phyloP scores from a whole-genome alignment of 2,797 vertebrate species.

The Diceros bicornis region DNA sequence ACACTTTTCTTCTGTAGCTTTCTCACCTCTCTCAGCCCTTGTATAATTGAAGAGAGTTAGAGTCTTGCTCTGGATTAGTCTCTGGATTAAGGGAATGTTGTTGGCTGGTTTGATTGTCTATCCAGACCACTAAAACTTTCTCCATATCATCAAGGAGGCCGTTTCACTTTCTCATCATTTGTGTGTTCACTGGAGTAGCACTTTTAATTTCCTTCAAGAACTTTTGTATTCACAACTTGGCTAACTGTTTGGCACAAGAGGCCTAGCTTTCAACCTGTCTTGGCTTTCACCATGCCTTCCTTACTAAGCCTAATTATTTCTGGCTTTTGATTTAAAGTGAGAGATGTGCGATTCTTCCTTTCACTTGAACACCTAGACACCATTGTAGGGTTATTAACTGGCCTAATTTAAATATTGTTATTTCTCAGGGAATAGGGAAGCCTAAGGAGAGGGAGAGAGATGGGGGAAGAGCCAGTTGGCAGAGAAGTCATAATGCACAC shows the following conservation, averaged over 20 bases:
- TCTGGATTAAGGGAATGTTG: background rate
- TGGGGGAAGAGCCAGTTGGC: too few species aligned
- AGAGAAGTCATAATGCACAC: too few species aligned
- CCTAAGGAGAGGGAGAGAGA: too few species aligned
- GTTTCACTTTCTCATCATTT: background rate
- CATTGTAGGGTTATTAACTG: too few species aligned
- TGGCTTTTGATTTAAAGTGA: background rate
- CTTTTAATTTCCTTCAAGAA: too few species aligned
- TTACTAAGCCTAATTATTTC: background rate
- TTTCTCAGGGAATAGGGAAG: too few species aligned
- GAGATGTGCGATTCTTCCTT: background rate
- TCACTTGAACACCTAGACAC: background rate
- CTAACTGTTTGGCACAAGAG: too few species aligned
- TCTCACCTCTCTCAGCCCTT: background rate
- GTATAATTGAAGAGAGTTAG: background rate
- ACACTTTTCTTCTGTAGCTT: background rate
- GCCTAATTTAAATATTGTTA: too few species aligned
- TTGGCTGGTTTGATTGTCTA: background rate
- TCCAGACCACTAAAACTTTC: background rate
- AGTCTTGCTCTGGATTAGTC: background rate
- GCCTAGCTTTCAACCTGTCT: background rate
- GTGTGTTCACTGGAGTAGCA: background rate
- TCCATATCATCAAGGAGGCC: background rate
- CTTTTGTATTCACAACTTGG: too few species aligned
- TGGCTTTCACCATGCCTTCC: background rate